Conservation (phyloP, 2,888 invertebrate genomes). For the Nudaria mundana region DNA sequence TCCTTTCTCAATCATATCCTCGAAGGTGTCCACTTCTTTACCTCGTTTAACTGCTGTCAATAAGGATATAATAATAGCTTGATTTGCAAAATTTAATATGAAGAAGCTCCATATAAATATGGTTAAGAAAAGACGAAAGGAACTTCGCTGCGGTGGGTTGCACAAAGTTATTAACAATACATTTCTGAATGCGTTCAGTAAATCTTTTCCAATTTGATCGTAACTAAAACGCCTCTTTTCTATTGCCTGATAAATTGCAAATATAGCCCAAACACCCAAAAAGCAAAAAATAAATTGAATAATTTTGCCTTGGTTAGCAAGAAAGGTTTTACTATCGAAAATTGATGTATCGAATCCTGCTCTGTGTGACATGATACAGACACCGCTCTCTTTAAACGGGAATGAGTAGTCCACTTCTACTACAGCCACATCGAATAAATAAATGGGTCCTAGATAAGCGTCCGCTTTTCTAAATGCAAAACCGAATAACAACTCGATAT, state of each 20-base stretch:
- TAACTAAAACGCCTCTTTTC: slow-evolving; percentile 40
- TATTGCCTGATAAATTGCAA: slow-evolving; percentile 47
- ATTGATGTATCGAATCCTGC: slow-evolving; percentile 61
- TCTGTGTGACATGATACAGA: slow-evolving; percentile 59
- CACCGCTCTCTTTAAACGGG: slow-evolving; percentile 61
- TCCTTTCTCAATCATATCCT: slow-evolving; percentile 64
- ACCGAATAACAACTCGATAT: slow-evolving; percentile 50
- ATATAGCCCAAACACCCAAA: slow-evolving; percentile 58
- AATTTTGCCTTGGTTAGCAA: slow-evolving; percentile 36
- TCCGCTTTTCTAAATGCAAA: slow-evolving; percentile 60
- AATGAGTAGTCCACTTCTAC: slow-evolving; percentile 57
- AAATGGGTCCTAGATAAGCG: slow-evolving; percentile 57
- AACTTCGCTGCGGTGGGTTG: slow-evolving; percentile 49
- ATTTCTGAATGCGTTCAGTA: slow-evolving; percentile 58
- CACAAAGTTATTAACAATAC: slow-evolving; percentile 50
- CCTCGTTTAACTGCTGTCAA: slow-evolving; percentile 66
- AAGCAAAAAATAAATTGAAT: slow-evolving; percentile 47
- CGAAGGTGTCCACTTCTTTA: slow-evolving; percentile 66
- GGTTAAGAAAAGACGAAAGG: slow-evolving; percentile 59
- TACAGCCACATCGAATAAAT: slow-evolving; percentile 60
- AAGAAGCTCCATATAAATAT: slow-evolving; percentile 68
- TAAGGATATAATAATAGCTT: slow-evolving; percentile 68
- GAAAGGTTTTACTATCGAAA: slow-evolving; percentile 48
- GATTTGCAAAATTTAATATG: slow-evolving; percentile 62
- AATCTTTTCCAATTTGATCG: slow-evolving; percentile 65